Percentiles rank a stretch among this genome's conserved stretches.
Evolutionary conservation across 2,797 vertebrate genomes (phyloP).

Genomic region (Myotis vivesi): DNA sequence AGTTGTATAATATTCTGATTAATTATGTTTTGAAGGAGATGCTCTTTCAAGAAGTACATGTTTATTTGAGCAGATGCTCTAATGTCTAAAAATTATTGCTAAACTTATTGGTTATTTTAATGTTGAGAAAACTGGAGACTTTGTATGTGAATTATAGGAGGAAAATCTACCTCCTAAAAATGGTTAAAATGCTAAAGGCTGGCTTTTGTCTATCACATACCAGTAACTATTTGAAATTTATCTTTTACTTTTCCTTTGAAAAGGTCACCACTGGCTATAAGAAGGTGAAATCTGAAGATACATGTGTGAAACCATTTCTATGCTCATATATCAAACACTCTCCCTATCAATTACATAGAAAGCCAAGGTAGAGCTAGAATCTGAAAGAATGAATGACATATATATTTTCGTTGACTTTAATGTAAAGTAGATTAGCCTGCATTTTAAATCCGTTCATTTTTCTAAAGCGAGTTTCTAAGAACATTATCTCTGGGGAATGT

Average conservation of each 20-base stretch:
- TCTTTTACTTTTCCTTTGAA: neutral
- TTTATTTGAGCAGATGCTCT: neutral
- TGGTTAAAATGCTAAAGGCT: neutral
- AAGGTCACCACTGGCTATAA: neutral
- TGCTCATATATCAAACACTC: neutral
- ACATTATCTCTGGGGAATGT: neutral
- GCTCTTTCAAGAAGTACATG: neutral
- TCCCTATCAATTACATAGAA: neutral
- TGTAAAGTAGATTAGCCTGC: neutral
- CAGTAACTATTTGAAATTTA: neutral
- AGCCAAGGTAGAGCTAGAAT: neutral
- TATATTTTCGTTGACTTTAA: neutral
- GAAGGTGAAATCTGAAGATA: neutral
- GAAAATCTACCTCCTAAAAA: neutral
- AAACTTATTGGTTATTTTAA: neutral
- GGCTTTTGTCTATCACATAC: neutral
- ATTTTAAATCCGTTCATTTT: constrained; percentile 13
- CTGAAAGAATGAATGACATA: neutral
- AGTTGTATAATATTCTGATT: neutral
- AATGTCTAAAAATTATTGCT: neutral
- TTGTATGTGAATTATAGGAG: neutral
- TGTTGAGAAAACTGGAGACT: neutral
- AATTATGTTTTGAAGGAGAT: neutral
- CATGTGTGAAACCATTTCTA: neutral
- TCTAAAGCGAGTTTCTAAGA: constrained; percentile 2